Percentiles rank a stretch among this genome's conserved stretches.
Evolutionary conservation across 1,140 invertebrate species (phyloP).

Genomic region (Luehdorfia chinensis): DNA sequence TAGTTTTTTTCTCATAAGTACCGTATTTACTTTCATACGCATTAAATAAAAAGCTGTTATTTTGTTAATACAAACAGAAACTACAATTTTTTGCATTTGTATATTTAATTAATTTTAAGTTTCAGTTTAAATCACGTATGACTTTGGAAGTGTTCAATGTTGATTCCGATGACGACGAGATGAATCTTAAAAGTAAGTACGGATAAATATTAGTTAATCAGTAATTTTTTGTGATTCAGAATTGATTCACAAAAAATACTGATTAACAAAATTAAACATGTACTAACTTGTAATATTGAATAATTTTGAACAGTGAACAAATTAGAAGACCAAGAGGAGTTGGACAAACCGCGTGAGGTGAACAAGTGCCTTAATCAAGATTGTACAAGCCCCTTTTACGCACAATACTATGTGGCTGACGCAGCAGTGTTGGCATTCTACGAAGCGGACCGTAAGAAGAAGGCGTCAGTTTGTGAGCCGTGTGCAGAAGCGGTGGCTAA

Average conservation of each 20-base stretch:
- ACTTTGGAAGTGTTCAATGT: constrained; percentile 45
- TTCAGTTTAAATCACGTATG: constrained; percentile 19
- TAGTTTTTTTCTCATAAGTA: too few species aligned
- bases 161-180: constrained; percentile 49
- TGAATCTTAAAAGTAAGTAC: constrained; percentile 1
- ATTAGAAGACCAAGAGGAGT: neutral
- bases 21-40: too few species aligned
- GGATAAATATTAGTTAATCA: too few species aligned
- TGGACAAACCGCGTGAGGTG: neutral
- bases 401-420: constrained; percentile 22
- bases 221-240: too few species aligned
- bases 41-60: too few species aligned
- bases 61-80: too few species aligned
- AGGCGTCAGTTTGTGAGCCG: constrained; percentile 25
- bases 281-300: too few species aligned
- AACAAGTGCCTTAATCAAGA: constrained; percentile 23
- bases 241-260: too few species aligned
- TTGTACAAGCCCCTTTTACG: constrained; percentile 16
- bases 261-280: too few species aligned
- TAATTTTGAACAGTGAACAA: too few species aligned
- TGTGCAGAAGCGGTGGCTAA: constrained; percentile 25
- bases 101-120: neutral
- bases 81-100: too few species aligned
- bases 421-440: constrained; percentile 21
- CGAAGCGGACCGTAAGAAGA: constrained; percentile 28